Evolutionary conservation across 2,888 invertebrate genomes (phyloP), one percentile per base, ranked within the genome.

Genomic region (Drosophila conformis): DNA sequence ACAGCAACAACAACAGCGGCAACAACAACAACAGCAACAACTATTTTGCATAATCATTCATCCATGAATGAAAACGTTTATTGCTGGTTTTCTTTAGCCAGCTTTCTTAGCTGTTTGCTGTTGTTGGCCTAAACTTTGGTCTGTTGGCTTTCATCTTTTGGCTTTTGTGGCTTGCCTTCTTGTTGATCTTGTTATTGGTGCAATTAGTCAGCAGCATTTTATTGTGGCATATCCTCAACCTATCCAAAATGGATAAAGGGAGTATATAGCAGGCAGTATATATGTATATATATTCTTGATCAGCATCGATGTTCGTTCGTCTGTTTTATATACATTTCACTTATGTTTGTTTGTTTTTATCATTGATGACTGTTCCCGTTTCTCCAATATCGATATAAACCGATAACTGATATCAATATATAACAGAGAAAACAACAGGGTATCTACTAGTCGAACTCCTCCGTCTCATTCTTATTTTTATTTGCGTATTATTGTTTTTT

Each of bases 21-120:
- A n/a, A 10, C 2, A 8, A 8, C 8, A 31, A 6, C n/a, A 38
- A 8, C 0, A 40, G 31, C n/a, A 40, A n/a, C 42, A 21, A 21
- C 42, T 21, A 33, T 59, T 66, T 69, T 54, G 58, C 69, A 61
- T 69, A 70, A 74, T 75, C 69, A 62, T 65, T 69, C 69, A 73
- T 66, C 65, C 62, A 66, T 75, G 66, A 74, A 63, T 60, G 59
- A 71, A 76, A 33, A 27, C 33, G 42, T 46, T 49, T 11, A 48
- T n/a, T 40, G n/a, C 27, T 27, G 58, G 40, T 8, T 57, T 27
- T 18, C 15, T 27, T 3, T 68, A 54, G 61, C 33, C 33, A 59
- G 58, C 53, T 62, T 66, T 71, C 54, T 49, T 73, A 49, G 29
- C 11, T 56, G 33, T 27, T 27, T 51, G 42, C 21, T 21, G 42